phyloP scores from a whole-genome alignment of 2,113 vertebrate species.

The Crocuta crocuta region DNA sequence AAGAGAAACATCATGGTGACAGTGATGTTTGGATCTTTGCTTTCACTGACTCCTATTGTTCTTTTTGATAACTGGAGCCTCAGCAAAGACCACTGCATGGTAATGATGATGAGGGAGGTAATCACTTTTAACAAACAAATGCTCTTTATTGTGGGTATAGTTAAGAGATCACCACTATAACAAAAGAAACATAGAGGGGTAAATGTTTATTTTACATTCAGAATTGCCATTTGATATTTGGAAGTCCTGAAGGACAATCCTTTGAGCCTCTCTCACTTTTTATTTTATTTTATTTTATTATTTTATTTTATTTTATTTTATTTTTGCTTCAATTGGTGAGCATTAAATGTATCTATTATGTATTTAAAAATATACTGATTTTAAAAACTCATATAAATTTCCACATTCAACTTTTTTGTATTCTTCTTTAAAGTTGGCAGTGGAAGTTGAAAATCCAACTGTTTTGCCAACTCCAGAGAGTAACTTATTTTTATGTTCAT shows the following conservation, averaged over 20 bases:
- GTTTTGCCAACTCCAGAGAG: background rate
- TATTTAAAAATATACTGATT: slow-evolving; percentile 40
- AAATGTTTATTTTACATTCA: slow-evolving; percentile 25
- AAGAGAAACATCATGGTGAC: background rate
- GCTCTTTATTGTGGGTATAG: background rate
- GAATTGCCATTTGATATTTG: slow-evolving; percentile 21
- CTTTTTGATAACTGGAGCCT: background rate
- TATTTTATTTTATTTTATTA: background rate
- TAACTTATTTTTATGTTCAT: slow-evolving; percentile 17
- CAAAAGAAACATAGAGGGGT: background rate
- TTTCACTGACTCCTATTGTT: background rate
- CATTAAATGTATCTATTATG: slow-evolving; percentile 13
- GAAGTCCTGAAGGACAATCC: slow-evolving; percentile 31
- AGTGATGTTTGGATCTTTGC: background rate
- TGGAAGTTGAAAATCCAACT: background rate
- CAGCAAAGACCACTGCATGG: background rate
- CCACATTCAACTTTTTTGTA: slow-evolving; percentile 2
- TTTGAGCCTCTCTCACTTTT: background rate
- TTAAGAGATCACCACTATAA: slow-evolving; percentile 14
- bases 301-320: background rate
- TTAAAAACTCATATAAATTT: background rate
- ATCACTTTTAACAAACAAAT: background rate
- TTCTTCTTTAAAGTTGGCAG: background rate
- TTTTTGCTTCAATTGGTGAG: background rate
- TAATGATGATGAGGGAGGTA: background rate